A percentile compares a stretch with the other conserved stretches of the same genome.
phyloP scores from a whole-genome alignment of 35 echinoderm and acorn worm species.

The Nesometra sesokonis region DNA sequence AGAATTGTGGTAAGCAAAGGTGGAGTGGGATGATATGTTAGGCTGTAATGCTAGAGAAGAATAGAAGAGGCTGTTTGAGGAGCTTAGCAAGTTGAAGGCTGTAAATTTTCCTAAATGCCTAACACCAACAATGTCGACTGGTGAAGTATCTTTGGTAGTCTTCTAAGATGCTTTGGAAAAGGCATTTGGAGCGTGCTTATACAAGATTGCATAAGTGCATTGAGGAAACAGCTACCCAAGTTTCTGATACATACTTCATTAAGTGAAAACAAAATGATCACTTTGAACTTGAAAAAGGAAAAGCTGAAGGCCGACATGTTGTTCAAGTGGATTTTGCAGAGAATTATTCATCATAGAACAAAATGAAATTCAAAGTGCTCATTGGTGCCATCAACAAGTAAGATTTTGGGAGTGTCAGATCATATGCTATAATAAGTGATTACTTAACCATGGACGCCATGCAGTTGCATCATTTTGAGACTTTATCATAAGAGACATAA shows the following conservation, averaged over 20 bases:
- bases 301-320: constrained; percentile 9
- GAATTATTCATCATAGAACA: constrained; percentile 29
- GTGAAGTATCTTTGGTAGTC: too few species aligned
- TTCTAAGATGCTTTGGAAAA: neutral
- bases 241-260: constrained; percentile 28
- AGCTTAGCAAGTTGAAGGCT: too few species aligned
- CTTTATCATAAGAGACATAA: constrained; percentile 27
- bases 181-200: too few species aligned
- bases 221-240: neutral
- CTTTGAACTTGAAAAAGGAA: constrained; percentile 32
- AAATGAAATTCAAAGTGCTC: constrained; percentile 38
- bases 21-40: too few species aligned
- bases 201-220: neutral
- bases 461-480: constrained; percentile 15
- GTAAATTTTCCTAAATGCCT: too few species aligned
- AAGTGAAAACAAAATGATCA: constrained; percentile 27
- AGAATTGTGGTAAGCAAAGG: too few species aligned
- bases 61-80: too few species aligned
- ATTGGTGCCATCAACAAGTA: constrained; percentile 35
- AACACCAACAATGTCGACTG: too few species aligned
- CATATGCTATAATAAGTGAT: constrained; percentile 30
- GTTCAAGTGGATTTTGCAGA: constrained; percentile 49
- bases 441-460: constrained; percentile 13
- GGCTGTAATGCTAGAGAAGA: too few species aligned
- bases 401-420: constrained; percentile 16